Conservation (phyloP, 2,888 invertebrate species). For the Eristalis intricaria region DNA sequence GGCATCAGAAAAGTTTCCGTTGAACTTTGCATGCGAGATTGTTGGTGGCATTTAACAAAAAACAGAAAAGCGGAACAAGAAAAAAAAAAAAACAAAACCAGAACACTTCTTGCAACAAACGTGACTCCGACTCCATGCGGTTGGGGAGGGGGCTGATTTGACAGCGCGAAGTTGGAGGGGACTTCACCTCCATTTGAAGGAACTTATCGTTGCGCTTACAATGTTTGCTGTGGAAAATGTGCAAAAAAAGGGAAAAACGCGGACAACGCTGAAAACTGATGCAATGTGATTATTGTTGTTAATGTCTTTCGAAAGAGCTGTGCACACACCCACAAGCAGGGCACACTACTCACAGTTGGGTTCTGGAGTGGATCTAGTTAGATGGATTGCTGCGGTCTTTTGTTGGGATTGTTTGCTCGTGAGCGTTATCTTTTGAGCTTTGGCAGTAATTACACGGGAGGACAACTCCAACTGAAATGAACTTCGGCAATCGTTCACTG, state of each 20-base stretch:
- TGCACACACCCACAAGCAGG: neutral
- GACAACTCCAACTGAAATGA: neutral
- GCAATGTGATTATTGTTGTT: neutral
- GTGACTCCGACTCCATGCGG: conserved; percentile 8
- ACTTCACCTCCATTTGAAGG: neutral
- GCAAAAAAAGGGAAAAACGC: neutral
- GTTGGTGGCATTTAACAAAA: conserved; percentile 17
- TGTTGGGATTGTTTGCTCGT: neutral
- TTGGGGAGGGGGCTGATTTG: conserved; percentile 30
- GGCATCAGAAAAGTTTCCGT: neutral
- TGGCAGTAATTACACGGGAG: neutral
- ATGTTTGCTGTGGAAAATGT: neutral
- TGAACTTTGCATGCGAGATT: conserved; percentile 46
- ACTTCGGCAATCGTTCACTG: neutral
- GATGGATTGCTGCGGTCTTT: neutral
- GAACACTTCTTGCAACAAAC: no score
- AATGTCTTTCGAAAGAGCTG: neutral
- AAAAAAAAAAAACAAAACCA: no score
- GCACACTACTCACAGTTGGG: neutral
- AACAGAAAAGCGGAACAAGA: conserved; percentile 9
- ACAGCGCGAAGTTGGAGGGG: neutral
- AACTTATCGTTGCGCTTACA: conserved; percentile 1
- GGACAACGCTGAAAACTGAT: neutral
- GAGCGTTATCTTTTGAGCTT: neutral
- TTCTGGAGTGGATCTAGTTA: neutral